Evolutionary conservation across 2,888 invertebrate species (phyloP).

Genomic region (Thymelicus sylvestris): DNA sequence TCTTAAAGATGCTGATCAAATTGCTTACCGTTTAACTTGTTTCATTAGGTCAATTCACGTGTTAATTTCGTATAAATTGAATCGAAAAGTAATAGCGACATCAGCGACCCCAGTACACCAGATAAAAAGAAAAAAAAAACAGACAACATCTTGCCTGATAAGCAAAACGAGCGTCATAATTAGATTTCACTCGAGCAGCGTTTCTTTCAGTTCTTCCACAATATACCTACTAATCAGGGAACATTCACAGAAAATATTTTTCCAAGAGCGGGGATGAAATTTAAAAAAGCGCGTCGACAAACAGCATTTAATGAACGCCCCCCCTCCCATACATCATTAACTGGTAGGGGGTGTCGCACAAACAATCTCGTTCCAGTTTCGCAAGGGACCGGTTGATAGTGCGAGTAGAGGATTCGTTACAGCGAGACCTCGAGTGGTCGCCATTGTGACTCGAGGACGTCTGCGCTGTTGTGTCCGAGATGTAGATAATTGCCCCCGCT

Average conservation of each 20-base stretch:
- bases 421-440: slow-evolving; percentile 75
- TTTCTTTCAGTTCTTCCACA: slow-evolving; percentile 45
- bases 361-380: slow-evolving; percentile 79
- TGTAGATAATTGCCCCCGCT: slow-evolving; percentile 80
- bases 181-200: slow-evolving; percentile 46
- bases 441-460: slow-evolving; percentile 81
- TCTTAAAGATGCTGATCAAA: slow-evolving; percentile 13
- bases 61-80: slow-evolving; percentile 1
- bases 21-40: not conserved
- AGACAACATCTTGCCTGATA: slow-evolving; percentile 44
- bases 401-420: slow-evolving; percentile 81
- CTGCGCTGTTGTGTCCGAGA: slow-evolving; percentile 82
- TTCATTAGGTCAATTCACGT: slow-evolving; percentile 21
- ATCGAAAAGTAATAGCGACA: slow-evolving; percentile 22
- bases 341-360: slow-evolving; percentile 73
- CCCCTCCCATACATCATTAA: slow-evolving; percentile 75
- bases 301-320: slow-evolving; percentile 70
- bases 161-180: slow-evolving; percentile 47
- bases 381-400: slow-evolving; percentile 75
- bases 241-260: slow-evolving; percentile 51
- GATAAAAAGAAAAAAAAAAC: slow-evolving; percentile 42
- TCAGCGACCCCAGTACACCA: slow-evolving; percentile 12
- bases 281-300: slow-evolving; percentile 62
- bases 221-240: slow-evolving; percentile 51
- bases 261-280: slow-evolving; percentile 50